Conservation (phyloP, 2,113 vertebrate species). For the Hucho hucho region DNA sequence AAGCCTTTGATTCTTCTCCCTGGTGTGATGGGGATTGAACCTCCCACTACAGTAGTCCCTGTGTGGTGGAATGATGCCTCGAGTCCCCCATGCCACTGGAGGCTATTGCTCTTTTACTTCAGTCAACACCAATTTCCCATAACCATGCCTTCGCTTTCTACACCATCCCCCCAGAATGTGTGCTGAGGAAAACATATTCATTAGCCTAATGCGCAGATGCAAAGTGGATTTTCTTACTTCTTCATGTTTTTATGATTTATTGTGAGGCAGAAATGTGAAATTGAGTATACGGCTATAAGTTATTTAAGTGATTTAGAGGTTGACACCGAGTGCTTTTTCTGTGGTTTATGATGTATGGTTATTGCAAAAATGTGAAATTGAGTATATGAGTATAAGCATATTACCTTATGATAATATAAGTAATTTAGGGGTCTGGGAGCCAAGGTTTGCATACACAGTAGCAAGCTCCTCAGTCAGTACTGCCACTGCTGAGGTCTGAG, state of each 20-base stretch:
- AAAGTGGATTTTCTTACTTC: constrained; percentile 38
- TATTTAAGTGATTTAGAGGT: constrained; percentile 76
- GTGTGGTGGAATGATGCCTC: not conserved
- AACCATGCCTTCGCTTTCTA: not conserved
- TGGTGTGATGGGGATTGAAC: constrained; percentile 38
- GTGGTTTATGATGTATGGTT: constrained; percentile 64
- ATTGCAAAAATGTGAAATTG: constrained; percentile 53
- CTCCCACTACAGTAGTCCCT: constrained; percentile 27
- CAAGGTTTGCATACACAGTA: constrained; percentile 55
- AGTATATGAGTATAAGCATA: constrained; percentile 76
- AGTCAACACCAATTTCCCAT: constrained; percentile 23
- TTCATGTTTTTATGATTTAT: constrained; percentile 70
- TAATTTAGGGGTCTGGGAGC: constrained; percentile 68
- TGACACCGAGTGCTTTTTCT: constrained; percentile 64
- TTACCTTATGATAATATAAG: constrained; percentile 78
- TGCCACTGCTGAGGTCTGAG: constrained; percentile 14
- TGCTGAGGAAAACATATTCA: constrained; percentile 59
- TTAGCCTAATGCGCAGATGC: constrained; percentile 71
- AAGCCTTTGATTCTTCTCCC: constrained; percentile 31
- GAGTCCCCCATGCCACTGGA: not conserved
- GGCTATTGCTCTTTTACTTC: constrained; percentile 19
- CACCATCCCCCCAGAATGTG: constrained; percentile 3
- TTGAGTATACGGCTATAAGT: constrained; percentile 70
- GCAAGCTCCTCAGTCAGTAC: constrained; percentile 9
- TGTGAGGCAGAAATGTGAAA: constrained; percentile 67